Evolutionary conservation across 2,113 vertebrate genomes (phyloP).

Genomic region (Osmerus eperlanus): DNA sequence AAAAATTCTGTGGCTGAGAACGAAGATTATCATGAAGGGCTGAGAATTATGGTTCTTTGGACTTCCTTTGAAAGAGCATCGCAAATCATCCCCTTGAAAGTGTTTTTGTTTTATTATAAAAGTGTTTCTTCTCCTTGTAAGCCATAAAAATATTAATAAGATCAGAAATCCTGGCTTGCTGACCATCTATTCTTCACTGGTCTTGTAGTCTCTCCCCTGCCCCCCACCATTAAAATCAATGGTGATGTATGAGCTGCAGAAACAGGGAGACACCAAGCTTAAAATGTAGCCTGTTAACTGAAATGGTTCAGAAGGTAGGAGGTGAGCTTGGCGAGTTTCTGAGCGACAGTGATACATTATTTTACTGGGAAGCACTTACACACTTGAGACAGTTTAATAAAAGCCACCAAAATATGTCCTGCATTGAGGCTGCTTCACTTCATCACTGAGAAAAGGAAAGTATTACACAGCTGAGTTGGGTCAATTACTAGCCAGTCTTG

Average conservation of each 20-base stretch:
- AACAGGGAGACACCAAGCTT: slow-evolving; percentile 43
- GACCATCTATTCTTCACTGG: slow-evolving; percentile 41
- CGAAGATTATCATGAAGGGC: background rate
- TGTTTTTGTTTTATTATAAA: slow-evolving; percentile 33
- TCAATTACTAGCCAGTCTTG: slow-evolving; percentile 5
- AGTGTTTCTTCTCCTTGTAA: slow-evolving; percentile 42
- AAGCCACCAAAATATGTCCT: slow-evolving; percentile 47
- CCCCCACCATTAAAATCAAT: slow-evolving; percentile 56
- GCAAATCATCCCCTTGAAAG: slow-evolving; percentile 46
- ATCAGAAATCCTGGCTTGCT: slow-evolving; percentile 39
- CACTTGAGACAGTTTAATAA: slow-evolving; percentile 63
- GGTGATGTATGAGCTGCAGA: slow-evolving; percentile 45
- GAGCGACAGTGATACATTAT: slow-evolving; percentile 58
- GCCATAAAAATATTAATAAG: slow-evolving; percentile 51
- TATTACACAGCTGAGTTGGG: slow-evolving; percentile 22
- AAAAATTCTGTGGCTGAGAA: background rate
- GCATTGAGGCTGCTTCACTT: slow-evolving; percentile 43
- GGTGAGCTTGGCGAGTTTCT: slow-evolving; percentile 5
- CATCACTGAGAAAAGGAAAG: slow-evolving; percentile 54
- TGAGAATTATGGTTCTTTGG: too few species aligned
- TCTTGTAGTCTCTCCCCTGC: background rate
- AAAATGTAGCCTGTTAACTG: slow-evolving; percentile 44
- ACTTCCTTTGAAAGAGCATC: slow-evolving; percentile 8
- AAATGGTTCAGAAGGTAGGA: slow-evolving; percentile 55
- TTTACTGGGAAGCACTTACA: slow-evolving; percentile 51